Evolutionary conservation across 2,888 invertebrate genomes (phyloP), one percentile per base, ranked within the genome.

Genomic region (Drosophila niveifrons): DNA sequence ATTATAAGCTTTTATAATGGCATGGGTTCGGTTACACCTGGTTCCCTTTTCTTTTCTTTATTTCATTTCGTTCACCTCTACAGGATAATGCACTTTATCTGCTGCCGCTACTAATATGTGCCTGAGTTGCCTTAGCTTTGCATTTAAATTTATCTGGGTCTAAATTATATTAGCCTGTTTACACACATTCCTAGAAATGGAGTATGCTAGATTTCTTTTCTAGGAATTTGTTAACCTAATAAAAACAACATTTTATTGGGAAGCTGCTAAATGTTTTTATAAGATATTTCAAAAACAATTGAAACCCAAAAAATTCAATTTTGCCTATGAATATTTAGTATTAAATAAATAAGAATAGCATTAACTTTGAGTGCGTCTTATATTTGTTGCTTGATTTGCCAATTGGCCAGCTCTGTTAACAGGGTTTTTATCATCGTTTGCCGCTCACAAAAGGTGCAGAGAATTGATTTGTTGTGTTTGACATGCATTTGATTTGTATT

Each of bases 1-100:
- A 83, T 83, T 83, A 87, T 81, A 83, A 75, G 67, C 62, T 69
- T 83, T 78, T 83, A 75, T 78, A 88, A 88, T 75, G 47, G 78
- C 66, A 55, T 66, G 64, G 65, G 58, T 58, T 56, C 56, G 66
- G 57, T 63, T 68, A 65, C 82, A 87, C 71, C 82, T 75, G 75
- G 50, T 50, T 17, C 10, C 28, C 13, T 34, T 31, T 57, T 62
- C 59, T 39, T 57, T 46, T 9, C 23, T 23, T 31, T 47, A 43
- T 47, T 66, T 66, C 34, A 63, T 66, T 29, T 17, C 43, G 4
- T 57, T 66, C 23, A 41, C 7, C 55, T 13, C 50, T 18, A 65
- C 63, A 59, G 51, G 39, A 61, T 61, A 75, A 67, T 78, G 75
- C 64, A 79, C 58, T 67, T 78, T 71, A 48, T 56, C 34, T 52